These are phyloP conservation scores for Gila robusta DNA, from an alignment of 2,797 vertebrate genomes.

Conservation along the genomic window DNA sequence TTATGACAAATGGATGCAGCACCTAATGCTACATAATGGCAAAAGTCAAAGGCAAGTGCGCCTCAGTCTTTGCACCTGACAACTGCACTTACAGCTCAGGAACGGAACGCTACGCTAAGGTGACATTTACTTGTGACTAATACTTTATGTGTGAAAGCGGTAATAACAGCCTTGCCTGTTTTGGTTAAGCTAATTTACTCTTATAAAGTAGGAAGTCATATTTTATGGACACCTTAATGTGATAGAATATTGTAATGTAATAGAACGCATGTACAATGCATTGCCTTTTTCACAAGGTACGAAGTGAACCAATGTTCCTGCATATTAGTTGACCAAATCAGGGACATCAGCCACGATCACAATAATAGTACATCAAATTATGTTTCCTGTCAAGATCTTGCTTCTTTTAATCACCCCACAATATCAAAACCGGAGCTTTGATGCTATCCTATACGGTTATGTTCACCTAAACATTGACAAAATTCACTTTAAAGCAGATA, in stretches of 20 bases:
- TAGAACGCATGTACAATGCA: slow-evolving; percentile 19
- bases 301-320: slow-evolving; percentile 1
- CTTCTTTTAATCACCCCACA: background rate
- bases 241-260: slow-evolving; percentile 44
- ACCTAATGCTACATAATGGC: background rate
- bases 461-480: background rate
- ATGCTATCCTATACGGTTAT: background rate
- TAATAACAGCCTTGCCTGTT: slow-evolving; percentile 45
- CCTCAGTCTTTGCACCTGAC: slow-evolving; percentile 41
- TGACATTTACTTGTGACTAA: slow-evolving; percentile 52
- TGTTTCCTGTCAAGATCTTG: slow-evolving; percentile 5
- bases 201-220: slow-evolving; percentile 38
- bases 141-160: slow-evolving; percentile 27
- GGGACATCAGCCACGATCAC: slow-evolving; percentile 20
- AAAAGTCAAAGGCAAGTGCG: background rate
- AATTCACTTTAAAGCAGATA: background rate
- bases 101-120: slow-evolving; percentile 29
- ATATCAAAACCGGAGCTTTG: background rate
- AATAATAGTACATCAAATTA: slow-evolving; percentile 41
- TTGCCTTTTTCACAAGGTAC: slow-evolving; percentile 9
- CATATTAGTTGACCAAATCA: slow-evolving; percentile 40
- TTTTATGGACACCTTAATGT: slow-evolving; percentile 51
- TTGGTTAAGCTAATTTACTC: slow-evolving; percentile 48
- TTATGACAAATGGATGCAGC: background rate
- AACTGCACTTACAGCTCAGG: slow-evolving; percentile 41